These are phyloP conservation scores for Beaufortia kweichowensis DNA, from an alignment of 2,113 vertebrate genomes.

Conservation along the genomic window DNA sequence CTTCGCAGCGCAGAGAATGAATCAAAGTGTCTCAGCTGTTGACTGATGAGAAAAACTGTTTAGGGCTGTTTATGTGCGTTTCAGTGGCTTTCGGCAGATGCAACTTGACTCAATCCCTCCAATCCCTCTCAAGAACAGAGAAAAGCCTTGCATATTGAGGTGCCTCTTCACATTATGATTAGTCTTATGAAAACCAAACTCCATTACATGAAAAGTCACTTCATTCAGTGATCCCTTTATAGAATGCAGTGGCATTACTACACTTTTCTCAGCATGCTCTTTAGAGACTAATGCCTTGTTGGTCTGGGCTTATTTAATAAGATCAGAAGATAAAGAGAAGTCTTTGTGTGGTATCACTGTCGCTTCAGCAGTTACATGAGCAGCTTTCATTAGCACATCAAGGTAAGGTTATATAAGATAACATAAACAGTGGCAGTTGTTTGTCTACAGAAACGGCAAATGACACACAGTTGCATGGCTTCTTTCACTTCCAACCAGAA, in stretches of 20 bases:
- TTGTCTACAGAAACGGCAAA: not conserved
- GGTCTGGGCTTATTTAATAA: conserved; percentile 39
- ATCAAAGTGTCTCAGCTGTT: conserved; percentile 41
- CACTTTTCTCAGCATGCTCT: conserved; percentile 16
- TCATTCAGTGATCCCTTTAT: conserved; percentile 42
- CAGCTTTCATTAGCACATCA: not conserved
- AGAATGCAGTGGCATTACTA: conserved; percentile 32
- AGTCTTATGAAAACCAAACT: conserved; percentile 38
- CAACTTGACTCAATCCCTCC: conserved; percentile 43
- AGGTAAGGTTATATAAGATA: too few species aligned
- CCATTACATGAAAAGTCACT: conserved; percentile 27
- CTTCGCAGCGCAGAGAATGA: conserved; percentile 40
- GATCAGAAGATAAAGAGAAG: conserved; percentile 32
- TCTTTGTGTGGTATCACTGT: not conserved
- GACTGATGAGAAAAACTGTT: conserved; percentile 48
- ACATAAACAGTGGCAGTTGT: not conserved
- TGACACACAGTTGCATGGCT: not conserved
- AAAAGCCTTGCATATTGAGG: conserved; percentile 24
- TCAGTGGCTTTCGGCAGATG: conserved; percentile 46
- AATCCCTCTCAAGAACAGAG: conserved; percentile 19
- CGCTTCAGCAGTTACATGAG: not conserved
- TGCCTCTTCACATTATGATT: conserved; percentile 36
- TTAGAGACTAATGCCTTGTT: conserved; percentile 38
- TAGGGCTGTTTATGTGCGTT: conserved; percentile 38
- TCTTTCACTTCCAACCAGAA: too few species aligned